Evolutionary conservation across 2,888 invertebrate genomes (phyloP).

Genomic region (Ennomos erosarius): DNA sequence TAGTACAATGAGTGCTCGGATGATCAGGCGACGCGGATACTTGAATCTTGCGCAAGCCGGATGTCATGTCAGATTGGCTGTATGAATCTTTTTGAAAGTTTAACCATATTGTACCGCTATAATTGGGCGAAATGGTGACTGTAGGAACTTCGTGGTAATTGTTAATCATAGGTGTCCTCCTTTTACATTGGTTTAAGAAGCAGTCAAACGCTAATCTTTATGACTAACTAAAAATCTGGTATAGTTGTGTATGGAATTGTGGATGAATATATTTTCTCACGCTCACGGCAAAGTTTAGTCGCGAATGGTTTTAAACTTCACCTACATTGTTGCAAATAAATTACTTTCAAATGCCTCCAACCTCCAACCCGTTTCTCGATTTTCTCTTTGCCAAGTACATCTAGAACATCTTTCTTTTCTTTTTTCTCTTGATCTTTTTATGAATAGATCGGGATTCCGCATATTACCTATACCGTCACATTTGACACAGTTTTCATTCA

Average conservation of each 20-base stretch:
- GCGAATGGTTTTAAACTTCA: too few species aligned
- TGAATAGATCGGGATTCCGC: too few species aligned
- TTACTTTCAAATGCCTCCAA: too few species aligned
- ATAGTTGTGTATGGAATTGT: constrained; percentile 1
- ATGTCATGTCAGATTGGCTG: constrained; percentile 47
- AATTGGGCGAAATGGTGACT: constrained; percentile 8
- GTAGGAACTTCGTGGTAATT: constrained; percentile 13
- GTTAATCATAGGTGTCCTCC: constrained; percentile 7
- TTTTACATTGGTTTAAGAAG: constrained; percentile 3
- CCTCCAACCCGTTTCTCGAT: too few species aligned
- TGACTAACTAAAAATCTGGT: neutral
- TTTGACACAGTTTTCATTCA: constrained; percentile 21
- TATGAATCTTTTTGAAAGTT: constrained; percentile 47
- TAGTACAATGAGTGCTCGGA: constrained; percentile 25
- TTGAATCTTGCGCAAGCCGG: constrained; percentile 68
- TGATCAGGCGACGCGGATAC: constrained; percentile 15
- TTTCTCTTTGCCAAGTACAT: too few species aligned
- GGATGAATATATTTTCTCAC: neutral
- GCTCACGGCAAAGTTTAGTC: neutral
- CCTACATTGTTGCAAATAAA: too few species aligned
- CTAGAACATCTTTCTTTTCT: too few species aligned
- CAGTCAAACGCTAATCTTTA: neutral
- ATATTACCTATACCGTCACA: neutral
- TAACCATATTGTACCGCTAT: constrained; percentile 39
- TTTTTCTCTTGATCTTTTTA: too few species aligned